Evolutionary conservation across 2,113 vertebrate genomes (phyloP).

Genomic region (Tenrec ecaudatus): DNA sequence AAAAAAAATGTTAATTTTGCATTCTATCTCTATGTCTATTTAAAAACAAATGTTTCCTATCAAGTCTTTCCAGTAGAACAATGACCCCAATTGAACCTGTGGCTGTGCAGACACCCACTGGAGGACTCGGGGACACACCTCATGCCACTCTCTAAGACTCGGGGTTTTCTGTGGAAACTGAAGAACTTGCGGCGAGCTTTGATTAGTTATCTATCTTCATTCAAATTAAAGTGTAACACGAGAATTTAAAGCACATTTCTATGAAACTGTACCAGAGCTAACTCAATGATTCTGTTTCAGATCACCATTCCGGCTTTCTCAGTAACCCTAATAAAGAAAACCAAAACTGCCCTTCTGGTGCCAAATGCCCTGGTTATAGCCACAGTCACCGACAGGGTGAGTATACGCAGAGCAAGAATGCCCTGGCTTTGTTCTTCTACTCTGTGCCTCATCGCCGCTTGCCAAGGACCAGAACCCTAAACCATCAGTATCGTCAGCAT

Average conservation of each 20-base stretch:
- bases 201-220: neutral
- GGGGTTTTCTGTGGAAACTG: neutral
- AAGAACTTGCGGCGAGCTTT: neutral
- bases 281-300: constrained; percentile 85
- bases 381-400: constrained; percentile 92
- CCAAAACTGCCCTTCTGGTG: constrained; percentile 96
- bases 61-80: neutral
- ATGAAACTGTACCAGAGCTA: neutral
- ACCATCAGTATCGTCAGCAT: neutral
- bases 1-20: neutral
- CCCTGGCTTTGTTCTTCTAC: neutral
- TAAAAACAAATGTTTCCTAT: neutral
- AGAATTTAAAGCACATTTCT: neutral
- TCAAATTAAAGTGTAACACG: neutral
- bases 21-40: neutral
- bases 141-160: neutral
- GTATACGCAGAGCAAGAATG: neutral
- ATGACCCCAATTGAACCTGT: neutral
- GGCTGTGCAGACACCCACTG: neutral
- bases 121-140: neutral
- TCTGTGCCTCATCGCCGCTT: neutral
- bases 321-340: constrained; percentile 95
- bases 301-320: constrained; percentile 94
- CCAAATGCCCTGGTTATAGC: constrained; percentile 95
- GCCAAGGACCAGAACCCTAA: neutral